A percentile compares a stretch with the other conserved stretches of the same genome.
Evolutionary conservation across 92 coral and sea anemone genomes (phyloP).

Genomic region (Epizoanthus fatuus): DNA sequence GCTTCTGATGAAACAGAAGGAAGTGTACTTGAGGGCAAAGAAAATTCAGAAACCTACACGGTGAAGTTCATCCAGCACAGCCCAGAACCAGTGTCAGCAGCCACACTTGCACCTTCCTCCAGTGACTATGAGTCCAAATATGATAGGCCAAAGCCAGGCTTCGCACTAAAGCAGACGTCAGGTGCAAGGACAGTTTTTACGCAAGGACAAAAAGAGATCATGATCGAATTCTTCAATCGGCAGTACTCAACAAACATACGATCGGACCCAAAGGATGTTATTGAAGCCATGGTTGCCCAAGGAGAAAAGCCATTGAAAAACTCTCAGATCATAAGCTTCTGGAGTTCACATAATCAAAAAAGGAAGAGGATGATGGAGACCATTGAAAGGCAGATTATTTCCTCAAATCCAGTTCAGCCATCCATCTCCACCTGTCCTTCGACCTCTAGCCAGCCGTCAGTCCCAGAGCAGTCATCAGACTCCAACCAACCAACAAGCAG

Average conservation of each 20-base stretch:
- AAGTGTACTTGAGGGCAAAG: constrained; percentile 30
- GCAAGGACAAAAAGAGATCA: constrained; percentile 44
- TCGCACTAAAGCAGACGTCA: constrained; percentile 43
- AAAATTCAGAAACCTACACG: constrained; percentile 19
- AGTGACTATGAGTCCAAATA: neutral
- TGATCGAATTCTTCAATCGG: constrained; percentile 58
- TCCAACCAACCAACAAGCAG: neutral
- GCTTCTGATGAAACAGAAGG: constrained; percentile 10
- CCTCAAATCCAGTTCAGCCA: constrained; percentile 2
- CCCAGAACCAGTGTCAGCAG: constrained; percentile 22
- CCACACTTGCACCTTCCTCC: neutral
- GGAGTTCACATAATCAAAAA: constrained; percentile 49
- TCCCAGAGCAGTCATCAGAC: neutral
- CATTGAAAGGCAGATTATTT: constrained; percentile 18
- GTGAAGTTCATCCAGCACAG: constrained; percentile 47
- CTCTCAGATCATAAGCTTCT: constrained; percentile 54
- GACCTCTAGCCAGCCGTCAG: neutral
- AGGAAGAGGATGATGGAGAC: constrained; percentile 34
- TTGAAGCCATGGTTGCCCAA: constrained; percentile 25
- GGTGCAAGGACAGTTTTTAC: constrained; percentile 41
- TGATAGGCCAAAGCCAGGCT: constrained; percentile 25
- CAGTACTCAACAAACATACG: constrained; percentile 47
- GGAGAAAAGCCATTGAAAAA: constrained; percentile 43
- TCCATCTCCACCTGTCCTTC: neutral
- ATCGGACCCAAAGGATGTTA: constrained; percentile 37